Percentiles rank a stretch among this genome's conserved stretches.
Evolutionary conservation across 2,888 invertebrate species (phyloP).

Genomic region (Mongoloraphidia duomilia): DNA sequence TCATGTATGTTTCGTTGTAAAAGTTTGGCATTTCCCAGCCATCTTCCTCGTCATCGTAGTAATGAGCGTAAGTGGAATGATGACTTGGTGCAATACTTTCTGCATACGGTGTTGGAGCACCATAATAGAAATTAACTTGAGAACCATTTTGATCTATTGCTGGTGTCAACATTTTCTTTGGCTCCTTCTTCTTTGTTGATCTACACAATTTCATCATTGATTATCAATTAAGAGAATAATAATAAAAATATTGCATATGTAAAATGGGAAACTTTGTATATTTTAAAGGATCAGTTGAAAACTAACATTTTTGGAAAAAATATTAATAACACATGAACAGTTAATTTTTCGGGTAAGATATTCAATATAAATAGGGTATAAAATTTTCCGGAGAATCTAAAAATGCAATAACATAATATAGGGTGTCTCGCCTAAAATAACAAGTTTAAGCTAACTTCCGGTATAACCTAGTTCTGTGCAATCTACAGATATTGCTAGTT

Average conservation of each 20-base stretch:
- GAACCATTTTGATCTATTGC: constrained; percentile 85
- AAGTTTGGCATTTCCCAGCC: constrained; percentile 98
- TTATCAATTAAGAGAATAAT: constrained; percentile 2
- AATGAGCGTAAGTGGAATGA: constrained; percentile 89
- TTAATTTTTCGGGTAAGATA: too few relatives aligned
- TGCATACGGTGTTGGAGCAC: constrained; percentile 87
- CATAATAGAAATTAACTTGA: constrained; percentile 92
- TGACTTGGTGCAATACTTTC: constrained; percentile 91
- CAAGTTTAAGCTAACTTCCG: too few relatives aligned
- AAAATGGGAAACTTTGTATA: too few relatives aligned
- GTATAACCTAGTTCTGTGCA: too few relatives aligned
- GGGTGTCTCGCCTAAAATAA: too few relatives aligned
- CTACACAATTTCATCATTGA: constrained; percentile 27
- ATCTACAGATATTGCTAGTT: too few relatives aligned
- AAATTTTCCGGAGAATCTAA: too few relatives aligned
- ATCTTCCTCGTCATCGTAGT: constrained; percentile 90
- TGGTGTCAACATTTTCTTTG: constrained; percentile 79
- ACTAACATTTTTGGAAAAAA: too few relatives aligned
- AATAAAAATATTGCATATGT: background rate
- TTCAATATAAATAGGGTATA: too few relatives aligned
- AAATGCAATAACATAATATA: too few relatives aligned
- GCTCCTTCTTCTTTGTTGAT: constrained; percentile 76
- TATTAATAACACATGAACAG: too few relatives aligned
- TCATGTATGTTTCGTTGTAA: constrained; percentile 93
- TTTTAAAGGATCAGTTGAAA: too few relatives aligned